Conservation (phyloP, 2,888 invertebrate genomes). For the Andricus curvator region DNA sequence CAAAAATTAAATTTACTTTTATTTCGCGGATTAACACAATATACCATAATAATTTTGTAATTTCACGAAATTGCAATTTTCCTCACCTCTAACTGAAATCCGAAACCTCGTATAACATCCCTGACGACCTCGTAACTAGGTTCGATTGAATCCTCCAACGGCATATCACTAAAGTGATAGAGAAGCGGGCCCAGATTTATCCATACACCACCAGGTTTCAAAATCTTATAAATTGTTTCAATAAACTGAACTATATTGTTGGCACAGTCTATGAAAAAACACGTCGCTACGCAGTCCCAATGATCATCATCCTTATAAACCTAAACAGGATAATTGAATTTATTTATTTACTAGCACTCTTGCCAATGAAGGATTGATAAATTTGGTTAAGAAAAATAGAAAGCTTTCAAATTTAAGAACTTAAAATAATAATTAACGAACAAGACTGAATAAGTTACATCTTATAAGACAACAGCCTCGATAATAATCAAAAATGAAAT, state of each 20-base stretch:
- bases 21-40: too few relatives aligned
- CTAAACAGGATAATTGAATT: conserved; percentile 71
- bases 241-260: conserved; percentile 97
- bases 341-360: not conserved
- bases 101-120: conserved; percentile 88
- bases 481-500: too few relatives aligned
- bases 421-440: too few relatives aligned
- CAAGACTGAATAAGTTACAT: too few relatives aligned
- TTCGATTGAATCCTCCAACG: conserved; percentile 93
- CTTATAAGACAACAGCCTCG: too few relatives aligned
- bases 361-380: not conserved
- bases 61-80: conserved; percentile 1
- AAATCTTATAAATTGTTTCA: conserved; percentile 92
- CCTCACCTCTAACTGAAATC: conserved; percentile 88
- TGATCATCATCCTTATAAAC: conserved; percentile 85
- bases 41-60: not conserved
- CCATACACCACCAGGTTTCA: conserved; percentile 95
- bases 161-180: conserved; percentile 93
- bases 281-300: conserved; percentile 96
- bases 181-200: conserved; percentile 94
- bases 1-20: too few relatives aligned
- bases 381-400: not conserved
- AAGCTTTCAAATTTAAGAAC: not conserved
- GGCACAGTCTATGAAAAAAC: conserved; percentile 99
- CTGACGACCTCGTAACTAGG: conserved; percentile 92